phyloP scores from a whole-genome alignment of 1,140 invertebrate genomes.

The Magallana angulata region DNA sequence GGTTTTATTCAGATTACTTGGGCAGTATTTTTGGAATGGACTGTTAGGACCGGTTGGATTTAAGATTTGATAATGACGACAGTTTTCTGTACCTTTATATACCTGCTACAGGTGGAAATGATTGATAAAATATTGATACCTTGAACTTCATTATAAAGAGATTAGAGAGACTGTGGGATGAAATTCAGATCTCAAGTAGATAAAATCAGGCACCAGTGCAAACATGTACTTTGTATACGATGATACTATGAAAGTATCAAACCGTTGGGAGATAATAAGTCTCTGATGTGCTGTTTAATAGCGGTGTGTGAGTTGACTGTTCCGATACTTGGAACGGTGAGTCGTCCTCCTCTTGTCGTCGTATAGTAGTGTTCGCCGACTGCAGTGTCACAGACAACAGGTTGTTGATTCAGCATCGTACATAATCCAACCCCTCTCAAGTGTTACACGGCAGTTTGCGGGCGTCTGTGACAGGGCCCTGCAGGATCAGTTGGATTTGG shows the following conservation, averaged over 20 bases:
- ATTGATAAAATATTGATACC: slow-evolving; percentile 26
- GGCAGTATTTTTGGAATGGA: not conserved
- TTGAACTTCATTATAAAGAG: not conserved
- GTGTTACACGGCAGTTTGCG: not conserved
- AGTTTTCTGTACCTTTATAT: not conserved
- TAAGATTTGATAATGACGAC: not conserved
- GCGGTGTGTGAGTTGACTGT: no score
- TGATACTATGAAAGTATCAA: slow-evolving; percentile 28
- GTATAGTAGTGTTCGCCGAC: not conserved
- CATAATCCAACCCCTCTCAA: slow-evolving; percentile 22
- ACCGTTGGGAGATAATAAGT: not conserved
- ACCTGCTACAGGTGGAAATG: slow-evolving; percentile 22
- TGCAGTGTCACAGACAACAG: slow-evolving; percentile 14
- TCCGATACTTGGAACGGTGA: slow-evolving; percentile 18
- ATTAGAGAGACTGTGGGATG: slow-evolving; percentile 17
- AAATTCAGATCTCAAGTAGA: slow-evolving; percentile 28
- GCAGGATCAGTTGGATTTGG: not conserved
- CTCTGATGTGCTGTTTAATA: not conserved
- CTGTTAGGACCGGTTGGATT: not conserved
- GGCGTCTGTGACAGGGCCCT: not conserved
- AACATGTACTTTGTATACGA: slow-evolving; percentile 21
- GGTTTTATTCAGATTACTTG: not conserved
- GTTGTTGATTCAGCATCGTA: slow-evolving; percentile 26
- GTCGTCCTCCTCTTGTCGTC: not conserved
- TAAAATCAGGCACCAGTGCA: slow-evolving; percentile 34